Evolutionary conservation across 2,797 vertebrate genomes (phyloP), one percentile per base, ranked within the genome.

Genomic region (Gephyroberyx darwinii): DNA sequence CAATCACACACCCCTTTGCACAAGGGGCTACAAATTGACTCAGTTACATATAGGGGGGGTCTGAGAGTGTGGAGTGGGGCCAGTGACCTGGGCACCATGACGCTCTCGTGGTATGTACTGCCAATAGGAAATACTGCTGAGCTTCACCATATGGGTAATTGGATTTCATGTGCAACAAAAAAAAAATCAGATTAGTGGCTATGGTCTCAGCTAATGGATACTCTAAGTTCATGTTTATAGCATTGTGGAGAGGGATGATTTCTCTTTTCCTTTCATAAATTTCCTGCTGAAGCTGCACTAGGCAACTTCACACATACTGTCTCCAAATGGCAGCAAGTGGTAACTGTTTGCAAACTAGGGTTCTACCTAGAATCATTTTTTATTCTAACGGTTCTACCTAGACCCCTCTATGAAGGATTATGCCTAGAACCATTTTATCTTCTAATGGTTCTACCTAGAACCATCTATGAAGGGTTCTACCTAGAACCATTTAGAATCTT

Each of bases 1-100:
- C 92, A 92, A 93, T 91, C 92, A 92, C 86, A 88, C 85, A 82
- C 92, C 91, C 90, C 84, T 82, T 80, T 87, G 86, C 91, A 89
- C 91, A 62, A 82, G 90, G 91, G 94, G 89, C 84, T 88, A 85
- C 80, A 90, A 78, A 94, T 83, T 83, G 92, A 92, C 89, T 91
- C 83, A 84, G 86, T 89, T 92, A 91, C 85, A 80, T 58, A 26
- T 71, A 87, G 37, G 63, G 83, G 83, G 78, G 80, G 69, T 84
- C 81, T 82, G 89, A 89, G 59, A 82, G 9, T 8, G 31, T 75
- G 62, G 78, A 84, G 77, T 10, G 51, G 77, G 71, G 83, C 55
- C 62, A 20, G 35, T 75, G 85, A 84, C 85, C 86, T 66, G 84
- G 87, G 74, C 67, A 35, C 66, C 52, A 62, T 30, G 60, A 80